Evolutionary conservation across 2,113 vertebrate genomes (phyloP), one percentile per base, ranked within the genome.

Genomic region (Colinus virginianus): DNA sequence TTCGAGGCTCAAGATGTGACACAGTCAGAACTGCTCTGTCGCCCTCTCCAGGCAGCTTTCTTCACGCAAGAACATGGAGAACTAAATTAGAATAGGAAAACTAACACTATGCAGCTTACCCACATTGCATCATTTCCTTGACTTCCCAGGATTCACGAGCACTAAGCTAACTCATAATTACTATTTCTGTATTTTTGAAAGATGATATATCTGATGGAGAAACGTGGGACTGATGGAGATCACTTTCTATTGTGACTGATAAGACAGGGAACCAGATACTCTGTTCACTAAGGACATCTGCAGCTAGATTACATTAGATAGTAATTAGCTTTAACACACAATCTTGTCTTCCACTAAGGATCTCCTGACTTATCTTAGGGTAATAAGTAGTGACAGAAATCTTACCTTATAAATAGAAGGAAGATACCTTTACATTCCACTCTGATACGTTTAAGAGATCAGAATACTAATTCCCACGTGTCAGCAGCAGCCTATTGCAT

Each of bases 381-480:
- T 96, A 97, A 97, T 36, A 4, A 94, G 94, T 46, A 91, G 78
- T 96, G 97, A 97, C 97, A 97, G 95, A 62, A 90, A 90, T 94
- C 96, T 94, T 84, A 71, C 32, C 48, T 91, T 97, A 96, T 93
- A 97, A 96, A 96, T 96, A 97, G 95, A 94, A 93, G 63, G 84
- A 92, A 89, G 96, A 85, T 93, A 95, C 88, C 78, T 90, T 91
- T 94, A 76, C 79, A 90, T 92, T 95, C 84, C 89, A 79, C 94
- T 96, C 95, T 97, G 96, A 96, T 93, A 96, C 53, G 59, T 96
- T 97, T 97, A 97, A 96, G 95, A 96, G 96, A 96, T 97, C 96
- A 97, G 95, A 81, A 81, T 85, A 64, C 77, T 97, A 97, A 97
- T 96, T 94, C 95, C 78, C 84, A 80, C 84, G 77, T 20, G 96